Base-by-base conservation (phyloP, 92 coral and sea anemone species). In the Zoanthus gigantus region DNA sequence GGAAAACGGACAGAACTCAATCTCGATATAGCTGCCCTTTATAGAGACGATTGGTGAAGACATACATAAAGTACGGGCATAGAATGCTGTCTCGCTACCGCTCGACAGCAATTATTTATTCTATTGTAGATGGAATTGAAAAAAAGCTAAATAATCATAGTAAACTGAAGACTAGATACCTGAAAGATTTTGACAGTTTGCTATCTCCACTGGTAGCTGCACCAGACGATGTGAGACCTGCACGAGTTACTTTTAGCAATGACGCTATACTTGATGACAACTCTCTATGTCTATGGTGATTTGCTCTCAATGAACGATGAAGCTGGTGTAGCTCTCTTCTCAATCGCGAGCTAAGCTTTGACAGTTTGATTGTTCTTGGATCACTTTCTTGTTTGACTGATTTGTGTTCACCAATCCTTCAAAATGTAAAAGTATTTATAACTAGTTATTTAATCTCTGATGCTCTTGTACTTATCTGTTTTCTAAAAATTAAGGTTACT, bases 321-420 rank as follows among this genome's bases (percentile, higher is more conserved):
- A 95, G 83, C 86, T 95, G 98, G 65, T 95, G 98, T 60, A 95
- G 91, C 61, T 95, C 96, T 46, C 98, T 86, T 57, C 98, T 77
- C 30, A 95, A 90, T 53, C 95, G 90, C 23, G 96, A 88, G 74
- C 98, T 95, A 16, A 95, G 91, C 80, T 89, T 84, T 54, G 98
- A 95, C 74, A 95, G 92, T 84, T 95, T 95, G 42, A 84, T 91
- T 42, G 96, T 95, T 87, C 98, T 89, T 15, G 93, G 74, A 68
- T 91, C 98, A 73, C 83, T 78, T 16, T 88, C 86, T 54, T 71
- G 85, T 50, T 66, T 87, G 32, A 84, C 46, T 72, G 88, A 13
- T 18, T 60, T 72, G 23, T 18, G 79, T 45, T 84, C 80, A 71
- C 71, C 68, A 52, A 31, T 53, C 16, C 80, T 84, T n/a, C 46